Conservation (phyloP, 2,113 vertebrate species). For the Corapipo altera region DNA sequence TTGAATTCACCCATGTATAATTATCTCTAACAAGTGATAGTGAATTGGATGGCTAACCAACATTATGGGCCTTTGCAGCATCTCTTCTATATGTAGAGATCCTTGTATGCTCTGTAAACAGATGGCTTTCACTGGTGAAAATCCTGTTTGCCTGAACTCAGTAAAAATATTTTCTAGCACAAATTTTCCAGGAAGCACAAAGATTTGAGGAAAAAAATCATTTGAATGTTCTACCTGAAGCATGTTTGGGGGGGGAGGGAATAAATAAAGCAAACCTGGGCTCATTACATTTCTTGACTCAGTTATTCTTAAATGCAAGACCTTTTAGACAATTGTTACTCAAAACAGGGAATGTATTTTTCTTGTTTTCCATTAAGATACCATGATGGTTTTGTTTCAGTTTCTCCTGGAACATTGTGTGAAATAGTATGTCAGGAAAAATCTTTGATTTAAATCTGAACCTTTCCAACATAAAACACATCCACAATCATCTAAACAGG, state of each 20-base stretch:
- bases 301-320: neutral
- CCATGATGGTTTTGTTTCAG: neutral
- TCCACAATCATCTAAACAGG: neutral
- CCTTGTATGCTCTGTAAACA: neutral
- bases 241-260: neutral
- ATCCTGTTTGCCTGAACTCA: neutral
- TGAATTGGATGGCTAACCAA: neutral
- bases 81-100: neutral
- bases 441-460: neutral
- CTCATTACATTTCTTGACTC: neutral
- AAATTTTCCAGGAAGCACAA: neutral
- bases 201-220: neutral
- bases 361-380: neutral
- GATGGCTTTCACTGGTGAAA: neutral
- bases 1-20: fast-evolving
- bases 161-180: neutral
- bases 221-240: neutral
- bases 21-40: neutral
- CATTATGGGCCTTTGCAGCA: neutral
- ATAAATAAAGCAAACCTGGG: neutral
- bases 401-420: neutral
- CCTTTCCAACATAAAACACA: neutral
- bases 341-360: neutral
- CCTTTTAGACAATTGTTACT: neutral
- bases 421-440: neutral